Base-by-base conservation (phyloP, 2,888 invertebrate species). In the Plebejus melissa region DNA sequence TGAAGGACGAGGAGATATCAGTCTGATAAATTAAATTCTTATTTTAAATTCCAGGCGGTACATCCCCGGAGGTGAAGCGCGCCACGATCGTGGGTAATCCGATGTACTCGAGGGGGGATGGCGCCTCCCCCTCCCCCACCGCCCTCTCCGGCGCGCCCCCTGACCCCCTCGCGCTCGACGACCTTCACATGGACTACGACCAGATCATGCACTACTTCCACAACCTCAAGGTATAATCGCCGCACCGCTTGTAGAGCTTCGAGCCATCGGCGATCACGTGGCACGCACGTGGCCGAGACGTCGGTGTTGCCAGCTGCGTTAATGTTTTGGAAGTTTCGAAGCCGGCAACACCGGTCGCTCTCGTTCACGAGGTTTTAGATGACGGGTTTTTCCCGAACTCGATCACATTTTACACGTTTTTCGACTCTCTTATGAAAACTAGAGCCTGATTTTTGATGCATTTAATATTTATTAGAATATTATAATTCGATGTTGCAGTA, bases 121-220 rank as follows among this genome's bases (percentile, higher is more conserved):
- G 90, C 90, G 75, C 86, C 87, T 79, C 87, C 16, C 46, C 46
- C 78, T 70, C 58, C 76, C 75, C 88, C 78, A 93, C 13, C 11
- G 78, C 91, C 90, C 87, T 88, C 79, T 82, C 87, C 80, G 90
- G 79, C 79, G 80, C 89, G 80, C 94, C 91, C 78, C 95, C 94
- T 69, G 96, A 96, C 82, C 90, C 95, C 80, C 95, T 96, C 78
- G 96, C 95, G 74, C 93, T 97, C 82, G 97, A 97, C 89, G 97
- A 97, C 89, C 95, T 98, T 80, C 97, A 97, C 86, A 98, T 99
- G 98, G 98, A 98, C 93, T 99, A 99, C 93, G 98, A 98, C 89
- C 98, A 98, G 94, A 97, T 99, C 90, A 98, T 98, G 97, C 97
- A 98, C 89, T 98, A 99, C 94, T 99, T 99, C 95, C 98, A 98